Evolutionary conservation across 2,888 invertebrate genomes (phyloP).

Genomic region (Eutolmus rufibarbis): DNA sequence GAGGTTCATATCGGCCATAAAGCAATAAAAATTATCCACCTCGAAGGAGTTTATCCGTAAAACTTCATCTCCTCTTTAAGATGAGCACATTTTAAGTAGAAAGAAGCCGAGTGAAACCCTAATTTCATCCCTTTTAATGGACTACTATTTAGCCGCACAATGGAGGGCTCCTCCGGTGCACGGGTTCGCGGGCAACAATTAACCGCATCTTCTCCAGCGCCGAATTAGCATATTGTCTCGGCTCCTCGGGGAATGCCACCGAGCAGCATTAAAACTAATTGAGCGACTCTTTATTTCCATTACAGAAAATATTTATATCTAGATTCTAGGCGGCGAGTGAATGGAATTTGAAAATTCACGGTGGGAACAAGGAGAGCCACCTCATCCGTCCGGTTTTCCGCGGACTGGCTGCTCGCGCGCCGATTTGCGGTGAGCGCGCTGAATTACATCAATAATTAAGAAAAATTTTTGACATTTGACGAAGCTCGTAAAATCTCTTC

Average conservation of each 20-base stretch:
- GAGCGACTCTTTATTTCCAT: constrained; percentile 30
- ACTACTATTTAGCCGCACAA: constrained; percentile 37
- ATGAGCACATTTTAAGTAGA: constrained; percentile 26
- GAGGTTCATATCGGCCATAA: background rate
- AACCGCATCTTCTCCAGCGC: constrained; percentile 46
- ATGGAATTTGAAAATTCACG: constrained; percentile 17
- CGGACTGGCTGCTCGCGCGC: background rate
- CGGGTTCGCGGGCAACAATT: constrained; percentile 45
- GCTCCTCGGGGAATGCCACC: background rate
- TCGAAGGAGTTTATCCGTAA: constrained; percentile 15
- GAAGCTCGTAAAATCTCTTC: constrained; percentile 29
- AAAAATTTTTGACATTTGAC: constrained; percentile 33
- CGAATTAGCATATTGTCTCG: constrained; percentile 48
- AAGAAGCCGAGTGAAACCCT: constrained; percentile 22
- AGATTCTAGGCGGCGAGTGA: background rate
- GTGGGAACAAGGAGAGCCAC: constrained; percentile 5
- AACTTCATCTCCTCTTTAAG: constrained; percentile 40
- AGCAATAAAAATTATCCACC: constrained; percentile 38
- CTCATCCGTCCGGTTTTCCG: background rate
- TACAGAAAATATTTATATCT: background rate
- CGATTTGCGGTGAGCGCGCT: background rate
- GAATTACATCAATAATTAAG: constrained; percentile 28
- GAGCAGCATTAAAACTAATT: constrained; percentile 17
- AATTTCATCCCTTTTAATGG: constrained; percentile 43
- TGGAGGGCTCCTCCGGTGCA: background rate